Evolutionary conservation across 2,888 invertebrate genomes (phyloP), one percentile per base, ranked within the genome.

Genomic region (Anthophora plumipes): DNA sequence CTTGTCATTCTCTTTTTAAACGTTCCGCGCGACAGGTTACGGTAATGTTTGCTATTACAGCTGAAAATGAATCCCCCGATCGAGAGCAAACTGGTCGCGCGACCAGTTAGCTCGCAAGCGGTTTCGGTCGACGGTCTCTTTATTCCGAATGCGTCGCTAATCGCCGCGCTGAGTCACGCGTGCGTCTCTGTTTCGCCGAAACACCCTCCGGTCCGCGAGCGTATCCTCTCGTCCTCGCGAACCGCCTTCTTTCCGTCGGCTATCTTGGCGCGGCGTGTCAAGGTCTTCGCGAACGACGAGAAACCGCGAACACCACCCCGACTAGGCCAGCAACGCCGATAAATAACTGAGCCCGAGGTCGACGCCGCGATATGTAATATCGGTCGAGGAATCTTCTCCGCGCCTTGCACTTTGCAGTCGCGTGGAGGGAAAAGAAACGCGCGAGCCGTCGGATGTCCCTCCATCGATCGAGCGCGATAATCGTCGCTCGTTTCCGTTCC

Each of bases 51-150:
- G 83, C 74, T 54, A 66, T 70, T 80, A 77, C 80, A 55, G 55
- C 63, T 20, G 80, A 66, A 75, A 81, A 81, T 77, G 77, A 81
- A 82, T 82, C 79, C 68, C n/a, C 71, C 6, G 50, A 67, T 48
- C 52, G 69, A 46, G 17, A 59, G 71, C 14, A 55, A 71, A 55
- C 46, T 61, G 54, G 59, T 71, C 59, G 75, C 52, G 61, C 63
- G 68, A 25, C 64, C 63, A 22, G n/a, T n/a, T n/a, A n/a, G n/a
- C n/a, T 63, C 50, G 57, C 77, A 43, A 59, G 48, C 52, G 0
- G 31, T 64, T 37, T 60, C 61, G 48, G 48, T 55, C 60, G 72
- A 66, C 77, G 67, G 72, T 80, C 78, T 64, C 80, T 80, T 78
- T 80, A 80, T 80, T 71, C 72, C 61, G 39, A 60, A 59, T 66